A percentile compares a stretch with the other conserved stretches of the same genome.
phyloP scores from a whole-genome alignment of 2,888 invertebrate species.

The Smittia sp. region DNA sequence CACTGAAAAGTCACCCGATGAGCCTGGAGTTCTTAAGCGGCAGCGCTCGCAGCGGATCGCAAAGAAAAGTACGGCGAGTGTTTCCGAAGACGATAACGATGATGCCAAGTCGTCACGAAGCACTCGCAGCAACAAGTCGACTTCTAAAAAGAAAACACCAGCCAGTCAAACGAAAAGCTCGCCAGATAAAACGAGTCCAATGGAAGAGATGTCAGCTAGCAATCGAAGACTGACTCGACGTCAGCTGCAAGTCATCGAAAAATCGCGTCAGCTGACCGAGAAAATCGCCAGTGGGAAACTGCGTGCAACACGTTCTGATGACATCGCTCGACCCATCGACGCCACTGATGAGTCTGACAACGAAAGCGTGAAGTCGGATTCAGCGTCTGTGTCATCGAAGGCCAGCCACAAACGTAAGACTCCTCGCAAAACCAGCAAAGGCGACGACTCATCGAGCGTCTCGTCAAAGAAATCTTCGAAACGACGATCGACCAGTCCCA shows the following conservation, averaged over 20 bases:
- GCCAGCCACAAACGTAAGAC: constrained; percentile 1
- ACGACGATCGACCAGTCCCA: constrained; percentile 17
- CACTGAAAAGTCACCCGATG: constrained; percentile 15
- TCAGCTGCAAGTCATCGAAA: constrained; percentile 26
- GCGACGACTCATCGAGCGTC: constrained; percentile 13
- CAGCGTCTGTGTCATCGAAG: neutral
- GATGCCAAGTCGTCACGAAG: constrained; percentile 6
- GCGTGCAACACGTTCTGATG: neutral
- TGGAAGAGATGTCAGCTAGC: neutral
- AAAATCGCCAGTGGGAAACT: neutral
- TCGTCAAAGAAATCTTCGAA: neutral
- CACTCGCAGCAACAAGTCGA: neutral
- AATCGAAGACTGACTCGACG: constrained; percentile 30
- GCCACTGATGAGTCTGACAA: constrained; percentile 13
- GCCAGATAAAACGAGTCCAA: neutral
- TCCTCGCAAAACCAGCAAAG: neutral
- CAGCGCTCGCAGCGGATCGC: neutral
- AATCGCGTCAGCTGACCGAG: constrained; percentile 20
- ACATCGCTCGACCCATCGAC: no score
- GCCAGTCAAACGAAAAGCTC: neutral
- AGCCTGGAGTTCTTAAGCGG: neutral
- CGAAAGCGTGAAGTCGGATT: constrained; percentile 18
- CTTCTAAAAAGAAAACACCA: neutral
- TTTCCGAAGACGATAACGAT: constrained; percentile 21
- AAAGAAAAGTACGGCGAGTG: neutral